phyloP scores from a whole-genome alignment of 2,797 vertebrate genomes.

The Xenopus petersii region DNA sequence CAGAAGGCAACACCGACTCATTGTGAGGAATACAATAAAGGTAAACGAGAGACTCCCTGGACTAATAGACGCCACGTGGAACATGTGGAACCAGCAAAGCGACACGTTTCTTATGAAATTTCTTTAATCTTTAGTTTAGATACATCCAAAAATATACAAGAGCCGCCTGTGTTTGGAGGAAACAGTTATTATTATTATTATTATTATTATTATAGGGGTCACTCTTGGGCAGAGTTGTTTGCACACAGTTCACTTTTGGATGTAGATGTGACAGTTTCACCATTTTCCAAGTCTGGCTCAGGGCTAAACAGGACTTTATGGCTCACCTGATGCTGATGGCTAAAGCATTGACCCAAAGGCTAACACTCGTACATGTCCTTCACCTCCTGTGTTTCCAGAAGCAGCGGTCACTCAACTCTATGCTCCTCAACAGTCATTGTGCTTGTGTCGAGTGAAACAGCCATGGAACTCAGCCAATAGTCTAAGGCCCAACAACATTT shows the following conservation, averaged over 20 bases:
- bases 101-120: slow-evolving; percentile 31
- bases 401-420: not conserved
- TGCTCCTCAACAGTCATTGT: slow-evolving; percentile 22
- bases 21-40: too few species aligned
- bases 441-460: slow-evolving; percentile 25
- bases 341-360: not conserved
- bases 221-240: not conserved
- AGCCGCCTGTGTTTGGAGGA: slow-evolving; percentile 36
- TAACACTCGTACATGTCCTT: not conserved
- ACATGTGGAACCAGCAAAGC: not conserved
- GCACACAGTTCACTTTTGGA: slow-evolving; percentile 1
- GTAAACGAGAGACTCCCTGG: too few species aligned
- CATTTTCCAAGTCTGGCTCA: not conserved
- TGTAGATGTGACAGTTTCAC: slow-evolving; percentile 7
- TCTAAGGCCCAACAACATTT: slow-evolving; percentile 21
- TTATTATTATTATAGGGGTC: not conserved
- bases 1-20: too few species aligned
- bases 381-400: not conserved
- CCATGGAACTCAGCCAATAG: slow-evolving; percentile 9
- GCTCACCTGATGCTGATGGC: not conserved
- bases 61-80: too few species aligned
- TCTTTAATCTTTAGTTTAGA: slow-evolving; percentile 36
- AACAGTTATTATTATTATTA: slow-evolving; percentile 1
- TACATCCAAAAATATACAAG: slow-evolving; percentile 49
- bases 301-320: not conserved